These are phyloP conservation scores for sheep (Ovis aries) DNA, from an alignment of 2,113 vertebrate genomes.

Conservation along the genomic window ARS-UI_Ramb_v3.0 NC_056065.1:69838001-69838500, in stretches of 20 bases:
- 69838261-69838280: not conserved
- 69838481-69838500: not conserved
- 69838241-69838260: not conserved
- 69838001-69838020: conserved; percentile 1
- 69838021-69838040: not conserved
- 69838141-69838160: not conserved
- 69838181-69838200: not conserved
- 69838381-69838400: not conserved
- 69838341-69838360: not conserved
- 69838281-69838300: not conserved
- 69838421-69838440: not conserved
- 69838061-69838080: not conserved
- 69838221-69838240: not conserved
- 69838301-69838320: not conserved
- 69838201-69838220: not conserved
- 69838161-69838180: not conserved
- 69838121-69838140: not conserved
- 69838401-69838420: conserved; percentile 8
- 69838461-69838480: not conserved
- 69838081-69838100: not conserved
- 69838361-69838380: not conserved
- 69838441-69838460: conserved; percentile 7
- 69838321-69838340: not conserved
- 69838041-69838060: not conserved
- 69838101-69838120: not conserved